These are phyloP conservation scores for Pyrgilauda ruficollis DNA, from an alignment of 2,113 vertebrate genomes.

Conservation along the genomic window DNA sequence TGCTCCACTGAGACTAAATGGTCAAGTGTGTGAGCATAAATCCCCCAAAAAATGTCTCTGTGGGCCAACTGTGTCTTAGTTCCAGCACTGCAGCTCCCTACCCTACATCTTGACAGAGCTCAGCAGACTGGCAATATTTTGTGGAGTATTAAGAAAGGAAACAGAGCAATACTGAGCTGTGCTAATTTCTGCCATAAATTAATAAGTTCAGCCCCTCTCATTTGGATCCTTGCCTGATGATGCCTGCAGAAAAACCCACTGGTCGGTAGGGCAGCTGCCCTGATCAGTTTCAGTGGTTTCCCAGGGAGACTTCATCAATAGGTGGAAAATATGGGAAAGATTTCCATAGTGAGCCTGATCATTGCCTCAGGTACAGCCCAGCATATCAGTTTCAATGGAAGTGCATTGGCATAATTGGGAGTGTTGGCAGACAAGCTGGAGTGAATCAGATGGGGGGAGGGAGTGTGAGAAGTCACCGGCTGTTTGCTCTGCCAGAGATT, in stretches of 20 bases:
- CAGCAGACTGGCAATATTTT: not conserved
- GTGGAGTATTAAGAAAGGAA: not conserved
- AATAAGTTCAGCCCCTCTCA: not conserved
- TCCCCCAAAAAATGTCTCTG: not conserved
- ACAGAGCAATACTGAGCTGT: not conserved
- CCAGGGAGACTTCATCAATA: not conserved
- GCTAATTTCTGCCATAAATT: constrained; percentile 4
- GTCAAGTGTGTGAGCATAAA: not conserved
- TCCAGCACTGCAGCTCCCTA: not conserved
- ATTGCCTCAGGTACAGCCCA: not conserved
- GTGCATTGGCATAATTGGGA: not conserved
- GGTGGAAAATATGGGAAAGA: not conserved
- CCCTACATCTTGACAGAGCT: not conserved
- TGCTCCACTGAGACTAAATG: not conserved
- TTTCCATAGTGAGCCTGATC: not conserved
- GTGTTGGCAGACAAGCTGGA: constrained; percentile 29
- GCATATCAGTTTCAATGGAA: not conserved
- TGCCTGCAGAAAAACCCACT: not conserved
- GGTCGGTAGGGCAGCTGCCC: not conserved
- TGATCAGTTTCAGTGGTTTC: not conserved
- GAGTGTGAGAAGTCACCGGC: constrained; percentile 4
- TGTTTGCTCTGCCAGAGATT: constrained; percentile 49
- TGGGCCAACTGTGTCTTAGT: not conserved
- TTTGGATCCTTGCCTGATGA: not conserved
- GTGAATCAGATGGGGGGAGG: constrained; percentile 30